Evolutionary conservation across 2,797 vertebrate genomes (phyloP).

Genomic region (Arnoldichthys spilopterus): DNA sequence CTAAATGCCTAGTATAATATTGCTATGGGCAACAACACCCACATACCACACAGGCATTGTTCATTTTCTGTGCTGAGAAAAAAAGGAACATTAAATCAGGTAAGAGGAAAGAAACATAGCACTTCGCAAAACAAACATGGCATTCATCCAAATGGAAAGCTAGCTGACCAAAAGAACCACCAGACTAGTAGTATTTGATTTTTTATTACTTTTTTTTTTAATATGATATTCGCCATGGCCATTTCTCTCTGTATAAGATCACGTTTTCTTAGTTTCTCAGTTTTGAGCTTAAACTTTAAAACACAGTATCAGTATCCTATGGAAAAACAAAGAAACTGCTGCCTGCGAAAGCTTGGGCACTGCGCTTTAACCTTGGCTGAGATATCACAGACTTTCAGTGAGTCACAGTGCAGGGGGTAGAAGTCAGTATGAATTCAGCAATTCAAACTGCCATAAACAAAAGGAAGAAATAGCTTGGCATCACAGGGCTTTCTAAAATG

Average conservation of each 20-base stretch:
- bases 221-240: not conserved
- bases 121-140: conserved; percentile 30
- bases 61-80: not conserved
- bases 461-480: not conserved
- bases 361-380: conserved; percentile 3
- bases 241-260: not conserved
- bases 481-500: not conserved
- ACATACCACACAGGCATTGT: not conserved
- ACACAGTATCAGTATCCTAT: not conserved
- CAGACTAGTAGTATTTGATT: no score
- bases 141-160: conserved; percentile 19
- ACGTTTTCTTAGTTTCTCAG: not conserved
- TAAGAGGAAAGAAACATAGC: conserved; percentile 15
- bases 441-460: not conserved
- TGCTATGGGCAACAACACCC: conserved; percentile 5
- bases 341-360: not conserved
- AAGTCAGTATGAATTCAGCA: not conserved
- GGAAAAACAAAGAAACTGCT: conserved; percentile 8
- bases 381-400: not conserved
- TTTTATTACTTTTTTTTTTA: not conserved
- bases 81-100: not conserved
- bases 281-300: conserved; percentile 6
- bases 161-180: conserved; percentile 35
- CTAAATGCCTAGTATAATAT: not conserved
- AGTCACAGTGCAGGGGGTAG: conserved; percentile 3